These are phyloP conservation scores for Dinocampus coccinellae DNA, from an alignment of 2,888 invertebrate species.

Conservation along the genomic window DNA sequence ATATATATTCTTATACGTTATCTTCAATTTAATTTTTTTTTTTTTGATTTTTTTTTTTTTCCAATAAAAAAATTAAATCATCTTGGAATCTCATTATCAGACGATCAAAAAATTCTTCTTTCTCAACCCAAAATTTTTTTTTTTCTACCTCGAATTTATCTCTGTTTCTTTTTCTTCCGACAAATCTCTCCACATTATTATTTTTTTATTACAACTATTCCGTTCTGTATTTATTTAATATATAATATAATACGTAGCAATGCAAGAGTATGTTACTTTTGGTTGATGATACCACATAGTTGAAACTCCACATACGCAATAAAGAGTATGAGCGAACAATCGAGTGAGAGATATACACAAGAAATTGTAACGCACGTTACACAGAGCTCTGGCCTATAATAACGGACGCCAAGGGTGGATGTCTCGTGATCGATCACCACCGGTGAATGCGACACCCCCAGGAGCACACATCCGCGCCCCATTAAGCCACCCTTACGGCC, in stretches of 20 bases:
- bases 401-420: conserved; percentile 61
- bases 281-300: too few species aligned
- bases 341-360: conserved; percentile 5
- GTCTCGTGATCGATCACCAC: conserved; percentile 65
- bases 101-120: too few species aligned
- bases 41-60: too few species aligned
- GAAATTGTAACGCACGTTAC: conserved; percentile 26
- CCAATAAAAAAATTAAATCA: not conserved
- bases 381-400: conserved; percentile 57
- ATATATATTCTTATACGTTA: too few species aligned
- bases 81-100: not conserved
- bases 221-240: too few species aligned
- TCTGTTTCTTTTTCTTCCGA: not conserved
- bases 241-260: too few species aligned
- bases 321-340: not conserved
- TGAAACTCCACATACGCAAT: too few species aligned
- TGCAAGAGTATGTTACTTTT: not conserved
- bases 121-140: too few species aligned
- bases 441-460: conserved; percentile 65
- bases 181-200: not conserved
- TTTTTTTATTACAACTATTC: too few species aligned
- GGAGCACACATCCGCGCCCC: conserved; percentile 65
- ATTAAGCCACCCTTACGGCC: conserved; percentile 61
- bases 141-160: not conserved
- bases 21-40: too few species aligned